These are phyloP conservation scores for Sebastolobus altivelis DNA, from an alignment of 2,797 vertebrate species.

Conservation along the genomic window DNA sequence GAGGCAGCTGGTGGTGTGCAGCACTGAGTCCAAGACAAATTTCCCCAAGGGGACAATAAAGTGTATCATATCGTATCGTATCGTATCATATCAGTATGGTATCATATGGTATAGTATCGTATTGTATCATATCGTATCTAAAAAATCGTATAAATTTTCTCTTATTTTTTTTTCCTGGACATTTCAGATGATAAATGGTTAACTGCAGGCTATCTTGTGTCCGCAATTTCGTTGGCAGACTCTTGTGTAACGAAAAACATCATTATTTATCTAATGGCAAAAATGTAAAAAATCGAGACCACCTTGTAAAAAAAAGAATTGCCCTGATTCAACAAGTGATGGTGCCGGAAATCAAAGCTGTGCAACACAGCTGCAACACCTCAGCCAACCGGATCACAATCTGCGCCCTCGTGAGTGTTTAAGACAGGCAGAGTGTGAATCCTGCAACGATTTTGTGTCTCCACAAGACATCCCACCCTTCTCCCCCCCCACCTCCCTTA, in stretches of 20 bases:
- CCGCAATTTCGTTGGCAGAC: neutral
- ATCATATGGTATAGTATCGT: no score
- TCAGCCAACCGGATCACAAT: slow-evolving; percentile 10
- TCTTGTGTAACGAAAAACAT: neutral
- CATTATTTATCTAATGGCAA: neutral
- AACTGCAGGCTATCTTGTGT: neutral
- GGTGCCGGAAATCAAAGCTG: neutral
- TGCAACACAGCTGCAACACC: neutral
- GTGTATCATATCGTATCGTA: no score
- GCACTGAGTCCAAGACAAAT: no score
- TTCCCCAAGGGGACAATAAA: no score
- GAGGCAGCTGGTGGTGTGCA: no score
- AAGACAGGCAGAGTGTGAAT: neutral
- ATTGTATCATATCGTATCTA: no score
- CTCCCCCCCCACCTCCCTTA: neutral
- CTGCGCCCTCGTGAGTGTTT: neutral
- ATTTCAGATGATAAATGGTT: neutral
- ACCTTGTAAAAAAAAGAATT: neutral
- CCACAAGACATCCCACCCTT: slow-evolving; percentile 1
- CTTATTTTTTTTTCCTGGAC: neutral
- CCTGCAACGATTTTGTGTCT: slow-evolving; percentile 6
- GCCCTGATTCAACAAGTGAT: slow-evolving; percentile 43
- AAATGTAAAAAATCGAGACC: neutral
- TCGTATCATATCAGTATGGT: no score
- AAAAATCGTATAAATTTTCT: no score